phyloP scores from a whole-genome alignment of 35 echinoderm and acorn worm species.

The Heliocidaris tuberculata region DNA sequence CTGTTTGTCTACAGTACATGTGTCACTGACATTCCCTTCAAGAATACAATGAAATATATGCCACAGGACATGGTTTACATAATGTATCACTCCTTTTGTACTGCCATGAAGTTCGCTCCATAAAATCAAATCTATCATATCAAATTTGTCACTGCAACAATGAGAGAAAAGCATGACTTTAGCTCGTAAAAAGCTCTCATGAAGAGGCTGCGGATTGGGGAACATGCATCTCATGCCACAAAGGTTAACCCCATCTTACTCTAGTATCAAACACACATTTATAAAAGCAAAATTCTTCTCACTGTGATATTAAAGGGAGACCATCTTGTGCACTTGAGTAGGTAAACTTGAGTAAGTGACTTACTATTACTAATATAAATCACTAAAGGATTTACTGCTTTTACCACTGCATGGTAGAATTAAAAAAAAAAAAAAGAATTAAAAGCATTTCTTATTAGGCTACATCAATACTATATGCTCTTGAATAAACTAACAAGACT shows the following conservation, averaged over 20 bases:
- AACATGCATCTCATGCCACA: not conserved
- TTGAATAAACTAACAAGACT: not conserved
- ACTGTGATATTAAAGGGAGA: too few species aligned
- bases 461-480: not conserved
- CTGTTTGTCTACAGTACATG: not conserved
- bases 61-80: slow-evolving; percentile 1
- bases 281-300: too few species aligned
- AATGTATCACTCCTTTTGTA: not conserved
- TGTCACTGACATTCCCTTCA: not conserved
- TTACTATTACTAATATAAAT: too few species aligned
- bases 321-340: too few species aligned
- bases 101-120: not conserved
- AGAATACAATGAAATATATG: not conserved
- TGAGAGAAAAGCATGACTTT: not conserved
- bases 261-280: too few species aligned
- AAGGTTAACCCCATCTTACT: not conserved
- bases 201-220: not conserved
- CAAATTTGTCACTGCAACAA: not conserved
- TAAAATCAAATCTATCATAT: slow-evolving; percentile 19
- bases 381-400: too few species aligned
- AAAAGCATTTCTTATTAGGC: not conserved
- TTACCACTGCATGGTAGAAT: too few species aligned
- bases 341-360: too few species aligned
- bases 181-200: not conserved
- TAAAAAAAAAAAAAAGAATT: too few species aligned